A percentile compares a stretch with the other conserved stretches of the same genome.
These are phyloP conservation scores for Germaria angustata DNA, from an alignment of 2,888 invertebrate genomes.

Conservation along the genomic window DNA sequence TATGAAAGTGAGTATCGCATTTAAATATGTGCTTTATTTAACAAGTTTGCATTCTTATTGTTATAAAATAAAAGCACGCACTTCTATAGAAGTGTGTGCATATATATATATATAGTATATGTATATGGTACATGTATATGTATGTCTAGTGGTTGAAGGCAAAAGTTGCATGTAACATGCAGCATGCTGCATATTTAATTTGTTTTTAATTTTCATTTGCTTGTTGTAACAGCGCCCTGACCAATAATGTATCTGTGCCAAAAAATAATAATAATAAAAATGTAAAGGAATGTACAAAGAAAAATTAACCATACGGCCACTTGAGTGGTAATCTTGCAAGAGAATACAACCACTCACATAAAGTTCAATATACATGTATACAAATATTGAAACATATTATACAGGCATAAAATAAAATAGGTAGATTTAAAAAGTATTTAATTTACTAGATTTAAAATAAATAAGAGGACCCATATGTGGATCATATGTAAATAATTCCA, in stretches of 20 bases:
- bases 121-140: background rate
- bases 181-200: conserved; percentile 65
- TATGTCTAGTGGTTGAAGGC: conserved; percentile 43
- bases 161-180: conserved; percentile 61
- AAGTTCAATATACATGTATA: background rate
- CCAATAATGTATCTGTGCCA: conserved; percentile 8
- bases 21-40: conserved; percentile 9
- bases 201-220: conserved; percentile 62
- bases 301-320: conserved; percentile 37
- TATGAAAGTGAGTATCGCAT: background rate
- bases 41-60: conserved; percentile 8
- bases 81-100: background rate
- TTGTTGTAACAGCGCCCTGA: conserved; percentile 15
- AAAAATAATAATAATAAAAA: background rate
- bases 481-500: no score
- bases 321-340: conserved; percentile 28
- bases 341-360: conserved; percentile 13
- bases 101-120: conserved; percentile 4
- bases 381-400: background rate
- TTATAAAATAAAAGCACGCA: background rate
- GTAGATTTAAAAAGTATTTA: background rate
- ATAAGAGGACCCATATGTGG: background rate
- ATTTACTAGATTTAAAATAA: background rate
- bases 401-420: background rate
- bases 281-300: background rate